Percentiles rank a stretch among this genome's conserved stretches.
Conservation (phyloP, 2,797 vertebrate species). For the Cirrhinus molitorella region DNA sequence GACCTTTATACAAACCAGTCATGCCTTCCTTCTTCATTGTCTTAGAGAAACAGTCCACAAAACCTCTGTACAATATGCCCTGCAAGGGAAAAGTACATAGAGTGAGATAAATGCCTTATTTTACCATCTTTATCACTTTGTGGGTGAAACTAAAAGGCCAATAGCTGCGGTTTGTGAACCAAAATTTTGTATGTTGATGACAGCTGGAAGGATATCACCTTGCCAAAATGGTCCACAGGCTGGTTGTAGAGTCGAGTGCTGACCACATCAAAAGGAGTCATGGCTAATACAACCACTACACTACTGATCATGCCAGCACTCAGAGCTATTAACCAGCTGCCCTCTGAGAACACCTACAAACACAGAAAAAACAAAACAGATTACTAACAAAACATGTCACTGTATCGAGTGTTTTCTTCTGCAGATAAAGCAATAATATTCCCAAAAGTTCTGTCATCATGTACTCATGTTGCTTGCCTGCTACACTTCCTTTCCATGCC, state of each 20-base stretch:
- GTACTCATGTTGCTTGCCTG: not conserved
- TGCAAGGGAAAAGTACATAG: slow-evolving; percentile 57
- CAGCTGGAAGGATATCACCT: slow-evolving; percentile 68
- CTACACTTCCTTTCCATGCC: not conserved
- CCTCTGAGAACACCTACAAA: slow-evolving; percentile 74
- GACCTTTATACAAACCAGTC: slow-evolving; percentile 82
- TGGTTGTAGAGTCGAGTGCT: slow-evolving; percentile 89
- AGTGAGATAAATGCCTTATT: slow-evolving; percentile 15
- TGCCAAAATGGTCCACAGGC: slow-evolving; percentile 78
- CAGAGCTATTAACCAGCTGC: slow-evolving; percentile 81
- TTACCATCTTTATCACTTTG: not conserved
- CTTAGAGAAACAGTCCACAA: slow-evolving; percentile 79
- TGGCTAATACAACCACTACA: slow-evolving; percentile 79
- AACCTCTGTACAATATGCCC: slow-evolving; percentile 80
- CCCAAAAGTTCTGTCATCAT: not conserved
- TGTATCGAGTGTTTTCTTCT: not conserved
- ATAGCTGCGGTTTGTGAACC: not conserved
- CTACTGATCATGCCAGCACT: slow-evolving; percentile 83
- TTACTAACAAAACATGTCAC: not conserved
- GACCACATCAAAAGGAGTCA: slow-evolving; percentile 87
- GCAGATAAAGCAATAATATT: not conserved
- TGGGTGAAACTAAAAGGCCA: not conserved
- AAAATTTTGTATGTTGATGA: not conserved
- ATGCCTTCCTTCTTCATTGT: slow-evolving; percentile 80
- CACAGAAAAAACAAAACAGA: not conserved